A percentile compares a stretch with the other conserved stretches of the same genome.
Conservation (phyloP, 2,113 vertebrate species). For the Origma solitaria region DNA sequence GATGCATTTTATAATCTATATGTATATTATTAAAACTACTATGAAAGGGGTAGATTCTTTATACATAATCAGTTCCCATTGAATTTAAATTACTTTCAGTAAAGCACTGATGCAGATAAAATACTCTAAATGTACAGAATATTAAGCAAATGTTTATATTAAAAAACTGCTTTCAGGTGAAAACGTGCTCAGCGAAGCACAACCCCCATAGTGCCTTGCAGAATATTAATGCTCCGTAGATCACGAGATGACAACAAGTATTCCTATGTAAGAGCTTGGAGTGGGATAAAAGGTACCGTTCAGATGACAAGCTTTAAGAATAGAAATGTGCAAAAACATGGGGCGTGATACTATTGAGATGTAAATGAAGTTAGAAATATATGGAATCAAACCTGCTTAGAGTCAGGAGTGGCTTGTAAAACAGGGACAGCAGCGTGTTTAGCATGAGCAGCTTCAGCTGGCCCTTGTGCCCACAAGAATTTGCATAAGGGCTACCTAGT, state of each 20-base stretch:
- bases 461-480: neutral
- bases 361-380: constrained; percentile 61
- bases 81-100: constrained; percentile 74
- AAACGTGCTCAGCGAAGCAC: constrained; percentile 64
- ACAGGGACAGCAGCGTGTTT: constrained; percentile 1
- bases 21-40: constrained; percentile 58
- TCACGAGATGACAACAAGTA: constrained; percentile 59
- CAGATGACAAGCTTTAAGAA: constrained; percentile 35
- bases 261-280: neutral
- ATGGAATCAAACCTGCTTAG: neutral
- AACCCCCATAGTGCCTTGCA: constrained; percentile 47
- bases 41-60: constrained; percentile 56
- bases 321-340: constrained; percentile 31
- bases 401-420: constrained; percentile 16
- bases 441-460: neutral
- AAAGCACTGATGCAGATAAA: constrained; percentile 70
- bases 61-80: constrained; percentile 69
- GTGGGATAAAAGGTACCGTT: constrained; percentile 49
- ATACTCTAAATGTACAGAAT: constrained; percentile 74
- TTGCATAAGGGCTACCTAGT: neutral
- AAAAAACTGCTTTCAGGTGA: constrained; percentile 72
- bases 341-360: constrained; percentile 50
- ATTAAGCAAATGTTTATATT: constrained; percentile 79
- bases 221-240: constrained; percentile 70
- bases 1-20: constrained; percentile 66